Evolutionary conservation across 1,140 invertebrate species (phyloP).

Genomic region (Coenobita brevimanus): DNA sequence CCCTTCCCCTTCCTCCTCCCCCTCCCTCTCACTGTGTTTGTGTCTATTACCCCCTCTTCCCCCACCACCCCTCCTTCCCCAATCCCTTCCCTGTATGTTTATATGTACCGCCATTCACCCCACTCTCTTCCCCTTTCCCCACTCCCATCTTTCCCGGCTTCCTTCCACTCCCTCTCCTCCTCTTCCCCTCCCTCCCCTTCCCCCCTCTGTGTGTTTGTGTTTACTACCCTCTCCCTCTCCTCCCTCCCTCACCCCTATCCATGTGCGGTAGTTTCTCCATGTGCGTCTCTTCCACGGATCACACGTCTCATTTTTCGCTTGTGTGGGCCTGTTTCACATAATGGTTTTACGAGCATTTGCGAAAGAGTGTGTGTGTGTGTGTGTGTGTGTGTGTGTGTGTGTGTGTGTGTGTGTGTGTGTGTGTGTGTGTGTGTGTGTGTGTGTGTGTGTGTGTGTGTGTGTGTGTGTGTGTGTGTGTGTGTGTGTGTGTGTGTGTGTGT

Average conservation of each 20-base stretch:
- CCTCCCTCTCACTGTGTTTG: too few relatives aligned
- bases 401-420: conserved; percentile 1
- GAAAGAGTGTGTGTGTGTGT: conserved; percentile 20
- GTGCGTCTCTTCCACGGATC: not conserved
- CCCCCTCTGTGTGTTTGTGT: not conserved
- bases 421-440: not conserved
- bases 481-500: not conserved
- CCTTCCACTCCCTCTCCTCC: too few relatives aligned
- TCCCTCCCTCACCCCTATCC: too few relatives aligned
- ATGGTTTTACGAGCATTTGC: too few relatives aligned
- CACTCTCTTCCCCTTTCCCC: not conserved
- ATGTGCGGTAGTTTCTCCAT: not conserved
- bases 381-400: conserved; percentile 5
- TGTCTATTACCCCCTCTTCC: too few relatives aligned
- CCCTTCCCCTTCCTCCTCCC: not conserved
- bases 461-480: not conserved
- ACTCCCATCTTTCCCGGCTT: not conserved
- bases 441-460: not conserved
- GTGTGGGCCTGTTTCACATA: not conserved
- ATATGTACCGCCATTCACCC: not conserved
- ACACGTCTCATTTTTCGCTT: not conserved
- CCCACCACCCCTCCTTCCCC: not conserved
- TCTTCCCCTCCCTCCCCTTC: not conserved
- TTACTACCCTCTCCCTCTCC: not conserved
- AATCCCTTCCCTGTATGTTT: not conserved